Conservation (phyloP, 1,140 invertebrate genomes). For the Bombyx mandarina region DNA sequence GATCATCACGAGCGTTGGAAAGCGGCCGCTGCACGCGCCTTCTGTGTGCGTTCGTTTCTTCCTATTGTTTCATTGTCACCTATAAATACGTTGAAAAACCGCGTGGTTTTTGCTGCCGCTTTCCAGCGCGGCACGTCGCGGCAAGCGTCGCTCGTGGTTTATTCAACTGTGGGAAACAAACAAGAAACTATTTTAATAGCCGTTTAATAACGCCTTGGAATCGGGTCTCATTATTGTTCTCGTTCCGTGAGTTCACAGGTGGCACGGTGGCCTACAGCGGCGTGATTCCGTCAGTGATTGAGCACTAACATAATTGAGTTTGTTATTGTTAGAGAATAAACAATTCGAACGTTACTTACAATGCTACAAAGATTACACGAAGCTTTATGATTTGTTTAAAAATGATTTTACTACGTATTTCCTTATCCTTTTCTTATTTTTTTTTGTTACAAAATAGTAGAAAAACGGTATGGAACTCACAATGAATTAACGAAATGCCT, state of each 20-base stretch:
- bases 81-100: constrained; percentile 32
- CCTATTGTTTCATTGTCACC: constrained; percentile 46
- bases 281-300: neutral
- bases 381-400: too few species aligned
- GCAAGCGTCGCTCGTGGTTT: neutral
- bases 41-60: constrained; percentile 56
- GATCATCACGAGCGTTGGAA: constrained; percentile 49
- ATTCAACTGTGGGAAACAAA: constrained; percentile 11
- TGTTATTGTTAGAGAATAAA: too few species aligned
- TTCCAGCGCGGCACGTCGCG: constrained; percentile 27
- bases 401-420: neutral
- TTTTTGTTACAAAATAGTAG: constrained; percentile 5
- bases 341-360: too few species aligned
- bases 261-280: neutral
- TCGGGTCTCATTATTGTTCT: constrained; percentile 18
- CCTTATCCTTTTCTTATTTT: constrained; percentile 6
- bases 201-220: constrained; percentile 16
- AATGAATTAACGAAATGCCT: neutral
- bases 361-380: too few species aligned
- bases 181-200: constrained; percentile 7
- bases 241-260: constrained; percentile 4
- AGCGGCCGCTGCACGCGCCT: constrained; percentile 37
- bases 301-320: too few species aligned
- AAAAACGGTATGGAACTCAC: neutral
- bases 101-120: constrained; percentile 34